Evolutionary conservation across 2,113 vertebrate species (phyloP), one percentile per base, ranked within the genome.

Genomic region (Hydrochoerus hydrochaeris): DNA sequence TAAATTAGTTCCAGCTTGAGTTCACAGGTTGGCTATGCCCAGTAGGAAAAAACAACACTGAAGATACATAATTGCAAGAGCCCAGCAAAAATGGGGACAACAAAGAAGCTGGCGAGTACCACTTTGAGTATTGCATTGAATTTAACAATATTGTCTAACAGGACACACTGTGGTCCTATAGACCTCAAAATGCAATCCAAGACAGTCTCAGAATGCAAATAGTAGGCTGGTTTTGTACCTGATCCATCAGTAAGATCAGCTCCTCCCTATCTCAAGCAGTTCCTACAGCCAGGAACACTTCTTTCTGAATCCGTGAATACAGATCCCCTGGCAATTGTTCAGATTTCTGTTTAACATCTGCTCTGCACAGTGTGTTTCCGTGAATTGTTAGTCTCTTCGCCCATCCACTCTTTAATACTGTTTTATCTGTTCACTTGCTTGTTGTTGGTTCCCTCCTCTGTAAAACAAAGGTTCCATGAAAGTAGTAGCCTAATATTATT

Each of bases 101-200:
- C 0, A 7, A n/a, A 83, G 20, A n/a, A 65, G 8, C 7, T 16
- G 1, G 9, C 58, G 4, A 4, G n/a, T 26, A 71, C 17, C 57
- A 24, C 22, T n/a, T n/a, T 65, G 58, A 85, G 5, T 10, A 9
- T 5, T 17, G 30, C 24, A 38, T 4, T 93, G 54, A 83, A 65
- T 13, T 35, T 26, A 44, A 71, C 19, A 88, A 12, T 24, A 2
- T 41, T 17, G 49, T 14, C 41, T 82, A 17, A 14, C 17, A 46
- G 16, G 71, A 52, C 11, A 41, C 19, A 11, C 4, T 41, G 2
- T 41, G 5, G 20, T 5, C 38, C 3, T 17, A 4, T 0, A 78
- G 28, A 54, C 24, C 44, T 46, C 35, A 28, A 54, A 24, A n/a
- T 32, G 46, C 4, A 73, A 38, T 26, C 44, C 57, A 30, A 49